Percentiles rank a stretch among this genome's conserved stretches.
These are phyloP conservation scores for Cryptophagus acutangulus DNA, from an alignment of 2,888 invertebrate species.

Conservation along the genomic window DNA sequence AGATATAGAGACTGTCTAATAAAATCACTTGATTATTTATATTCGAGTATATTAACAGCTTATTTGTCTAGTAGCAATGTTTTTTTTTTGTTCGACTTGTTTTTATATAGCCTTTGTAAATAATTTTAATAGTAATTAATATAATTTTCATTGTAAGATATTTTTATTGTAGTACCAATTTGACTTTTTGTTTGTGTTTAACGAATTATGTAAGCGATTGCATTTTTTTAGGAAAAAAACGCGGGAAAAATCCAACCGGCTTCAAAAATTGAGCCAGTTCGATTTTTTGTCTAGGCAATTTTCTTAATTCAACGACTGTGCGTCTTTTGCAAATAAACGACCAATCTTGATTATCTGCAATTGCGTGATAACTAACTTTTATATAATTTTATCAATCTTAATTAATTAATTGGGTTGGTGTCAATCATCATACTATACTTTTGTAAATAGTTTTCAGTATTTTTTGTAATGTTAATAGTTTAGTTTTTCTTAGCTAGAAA, in stretches of 20 bases:
- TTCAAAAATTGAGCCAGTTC: too few species aligned
- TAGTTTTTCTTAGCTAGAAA: not conserved
- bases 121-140: too few species aligned
- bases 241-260: too few species aligned
- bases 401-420: too few species aligned
- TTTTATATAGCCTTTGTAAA: constrained; percentile 20
- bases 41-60: constrained; percentile 30
- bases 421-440: constrained; percentile 6
- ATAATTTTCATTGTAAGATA: too few species aligned
- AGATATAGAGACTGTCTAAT: constrained; percentile 39
- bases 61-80: constrained; percentile 19
- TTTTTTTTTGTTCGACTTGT: constrained; percentile 12
- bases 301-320: constrained; percentile 22
- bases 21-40: constrained; percentile 22
- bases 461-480: constrained; percentile 13
- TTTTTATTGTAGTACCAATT: too few species aligned
- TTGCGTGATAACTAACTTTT: constrained; percentile 11
- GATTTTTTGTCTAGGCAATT: constrained; percentile 8
- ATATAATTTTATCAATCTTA: constrained; percentile 13
- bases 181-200: too few species aligned
- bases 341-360: constrained; percentile 11
- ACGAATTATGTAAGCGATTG: too few species aligned
- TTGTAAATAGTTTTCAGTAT: constrained; percentile 17
- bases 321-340: constrained; percentile 18
- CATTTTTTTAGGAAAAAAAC: too few species aligned